Evolutionary conservation across 2,797 vertebrate genomes (phyloP), one percentile per base, ranked within the genome.

Genomic region (Eulemur rubriventer): DNA sequence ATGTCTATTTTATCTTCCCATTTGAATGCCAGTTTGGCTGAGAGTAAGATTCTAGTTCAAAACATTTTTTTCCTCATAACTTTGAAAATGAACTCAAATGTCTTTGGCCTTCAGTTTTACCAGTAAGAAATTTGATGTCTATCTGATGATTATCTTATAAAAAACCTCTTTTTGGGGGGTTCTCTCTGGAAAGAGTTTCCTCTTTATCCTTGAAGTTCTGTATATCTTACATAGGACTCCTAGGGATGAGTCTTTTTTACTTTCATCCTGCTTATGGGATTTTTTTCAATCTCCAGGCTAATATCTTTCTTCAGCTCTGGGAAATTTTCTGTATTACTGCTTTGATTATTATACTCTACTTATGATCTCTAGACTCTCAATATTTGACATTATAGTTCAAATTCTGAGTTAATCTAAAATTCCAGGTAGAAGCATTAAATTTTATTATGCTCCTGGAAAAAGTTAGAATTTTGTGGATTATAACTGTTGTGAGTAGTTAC

Each of bases 401-500:
- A 91, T 76, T 80, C 91, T 57, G 10, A 86, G 46, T 97, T 95
- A 91, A 88, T 88, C 43, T 87, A 92, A 87, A 89, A 91, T 78
- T 76, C 35, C 43, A 78, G 33, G 69, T 57, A 89, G 73, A 76
- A 48, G 50, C 75, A 97, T 55, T 96, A 89, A 26, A 93, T 93
- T 96, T 95, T 84, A 83, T 93, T 88, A 81, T 67, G 67, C 10
- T n/a, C 38, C 46, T 70, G 18, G 50, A 83, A 80, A 75, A 93
- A 48, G 6, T 91, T 50, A 55, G 16, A 61, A 89, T 89, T 81
- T 81, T 89, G 72, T 90, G 16, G 61, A 67, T 28, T 72, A 33
- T 30, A 94, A 78, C 57, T 79, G 24, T 41, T 90, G 48, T 69
- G 24, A 69, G 38, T 50, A 92, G 63, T 73, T 73, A 48, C 61